Evolutionary conservation across 2,797 vertebrate species (phyloP).

Genomic region (Falco novaeseelandiae): DNA sequence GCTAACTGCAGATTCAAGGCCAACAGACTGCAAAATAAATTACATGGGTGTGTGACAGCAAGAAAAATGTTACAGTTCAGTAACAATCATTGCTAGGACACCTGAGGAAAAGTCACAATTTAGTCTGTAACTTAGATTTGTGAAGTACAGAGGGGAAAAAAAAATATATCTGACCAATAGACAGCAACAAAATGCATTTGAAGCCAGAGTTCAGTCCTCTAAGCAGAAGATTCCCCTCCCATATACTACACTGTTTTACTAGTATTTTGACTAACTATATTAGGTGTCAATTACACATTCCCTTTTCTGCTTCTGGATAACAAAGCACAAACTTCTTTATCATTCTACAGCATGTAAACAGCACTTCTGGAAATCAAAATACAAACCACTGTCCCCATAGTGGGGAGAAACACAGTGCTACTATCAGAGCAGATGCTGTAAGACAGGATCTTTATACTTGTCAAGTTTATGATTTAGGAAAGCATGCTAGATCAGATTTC

Average conservation of each 20-base stretch:
- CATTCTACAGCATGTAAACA: neutral
- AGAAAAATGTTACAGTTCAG: neutral
- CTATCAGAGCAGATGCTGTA: neutral
- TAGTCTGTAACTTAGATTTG: neutral
- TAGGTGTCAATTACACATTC: neutral
- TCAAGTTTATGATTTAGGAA: neutral
- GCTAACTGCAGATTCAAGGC: neutral
- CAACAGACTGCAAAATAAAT: neutral
- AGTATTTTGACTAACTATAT: neutral
- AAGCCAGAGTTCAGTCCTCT: neutral
- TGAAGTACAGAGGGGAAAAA: neutral
- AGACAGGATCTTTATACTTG: neutral
- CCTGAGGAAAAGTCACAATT: neutral
- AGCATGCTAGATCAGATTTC: neutral
- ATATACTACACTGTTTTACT: neutral
- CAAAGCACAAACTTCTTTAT: neutral
- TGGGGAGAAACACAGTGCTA: neutral
- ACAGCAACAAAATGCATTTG: neutral
- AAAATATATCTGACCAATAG: neutral
- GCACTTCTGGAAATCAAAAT: neutral
- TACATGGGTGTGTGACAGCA: neutral
- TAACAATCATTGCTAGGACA: neutral
- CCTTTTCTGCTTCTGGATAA: neutral
- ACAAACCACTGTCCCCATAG: neutral
- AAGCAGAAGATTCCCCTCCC: neutral